Evolutionary conservation across 2,113 vertebrate species (phyloP).

Genomic region (Brachyhypopomus occidentalis): DNA sequence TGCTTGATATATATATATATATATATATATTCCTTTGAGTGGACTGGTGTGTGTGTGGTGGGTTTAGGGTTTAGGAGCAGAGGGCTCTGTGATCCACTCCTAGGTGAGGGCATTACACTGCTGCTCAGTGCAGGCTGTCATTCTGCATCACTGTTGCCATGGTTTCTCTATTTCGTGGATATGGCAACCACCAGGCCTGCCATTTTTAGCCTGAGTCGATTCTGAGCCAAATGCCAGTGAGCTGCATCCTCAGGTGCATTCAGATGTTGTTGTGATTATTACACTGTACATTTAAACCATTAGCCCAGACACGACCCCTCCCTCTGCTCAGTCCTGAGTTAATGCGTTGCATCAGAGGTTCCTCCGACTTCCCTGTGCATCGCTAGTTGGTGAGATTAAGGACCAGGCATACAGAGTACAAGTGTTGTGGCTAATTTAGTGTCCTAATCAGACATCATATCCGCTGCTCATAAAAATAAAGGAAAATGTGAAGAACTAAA

Average conservation of each 20-base stretch:
- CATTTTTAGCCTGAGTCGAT: constrained; percentile 66
- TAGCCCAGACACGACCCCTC: too few species aligned
- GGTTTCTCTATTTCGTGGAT: constrained; percentile 72
- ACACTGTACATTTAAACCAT: not conserved
- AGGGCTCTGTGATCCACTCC: constrained; percentile 31
- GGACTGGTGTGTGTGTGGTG: not conserved
- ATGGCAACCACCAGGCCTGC: constrained; percentile 66
- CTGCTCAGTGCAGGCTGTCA: constrained; percentile 62
- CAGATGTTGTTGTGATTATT: constrained; percentile 8
- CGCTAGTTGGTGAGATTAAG: constrained; percentile 55
- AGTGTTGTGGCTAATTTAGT: constrained; percentile 22
- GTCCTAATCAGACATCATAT: not conserved
- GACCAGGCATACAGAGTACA: constrained; percentile 26
- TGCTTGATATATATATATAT: too few species aligned
- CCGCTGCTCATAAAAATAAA: not conserved
- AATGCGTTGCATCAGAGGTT: constrained; percentile 42
- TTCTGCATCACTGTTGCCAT: constrained; percentile 72
- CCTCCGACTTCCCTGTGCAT: constrained; percentile 40
- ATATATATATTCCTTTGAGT: too few species aligned
- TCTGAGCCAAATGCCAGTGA: constrained; percentile 35
- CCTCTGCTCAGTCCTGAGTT: too few species aligned
- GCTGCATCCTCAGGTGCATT: constrained; percentile 9
- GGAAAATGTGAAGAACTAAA: not conserved
- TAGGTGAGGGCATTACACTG: constrained; percentile 48
- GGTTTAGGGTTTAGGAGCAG: not conserved